Evolutionary conservation across 2,797 vertebrate species (phyloP).

Genomic region (Gallinago solitaria): DNA sequence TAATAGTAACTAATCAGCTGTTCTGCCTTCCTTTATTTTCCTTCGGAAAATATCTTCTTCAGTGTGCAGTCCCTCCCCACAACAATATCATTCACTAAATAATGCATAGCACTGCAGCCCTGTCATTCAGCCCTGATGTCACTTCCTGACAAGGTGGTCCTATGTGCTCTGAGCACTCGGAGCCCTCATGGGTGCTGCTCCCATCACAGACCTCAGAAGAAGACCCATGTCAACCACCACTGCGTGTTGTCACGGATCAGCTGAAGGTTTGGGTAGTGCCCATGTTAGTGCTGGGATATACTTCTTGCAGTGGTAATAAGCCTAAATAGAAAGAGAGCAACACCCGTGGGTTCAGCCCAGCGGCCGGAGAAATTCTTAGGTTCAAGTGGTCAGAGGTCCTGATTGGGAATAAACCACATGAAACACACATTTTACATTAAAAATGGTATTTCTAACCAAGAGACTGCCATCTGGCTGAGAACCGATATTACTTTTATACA

Average conservation of each 20-base stretch:
- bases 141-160: constrained; percentile 27
- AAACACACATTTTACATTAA: not conserved
- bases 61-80: not conserved
- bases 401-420: not conserved
- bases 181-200: not conserved
- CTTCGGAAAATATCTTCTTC: constrained; percentile 66
- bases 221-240: not conserved
- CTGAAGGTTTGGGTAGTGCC: not conserved
- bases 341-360: not conserved
- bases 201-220: not conserved
- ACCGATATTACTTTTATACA: rapidly evolving
- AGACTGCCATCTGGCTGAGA: not conserved
- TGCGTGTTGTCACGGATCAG: not conserved
- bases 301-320: not conserved
- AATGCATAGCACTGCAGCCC: not conserved
- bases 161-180: not conserved
- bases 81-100: constrained; percentile 12
- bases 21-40: constrained; percentile 77
- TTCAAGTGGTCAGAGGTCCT: rapidly evolving
- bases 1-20: constrained; percentile 81
- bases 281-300: rapidly evolving
- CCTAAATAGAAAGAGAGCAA: rapidly evolving
- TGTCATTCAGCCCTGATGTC: constrained; percentile 27
- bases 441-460: not conserved
- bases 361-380: not conserved